These are phyloP conservation scores for Melieria picta DNA, from an alignment of 2,888 invertebrate species.

Conservation along the genomic window DNA sequence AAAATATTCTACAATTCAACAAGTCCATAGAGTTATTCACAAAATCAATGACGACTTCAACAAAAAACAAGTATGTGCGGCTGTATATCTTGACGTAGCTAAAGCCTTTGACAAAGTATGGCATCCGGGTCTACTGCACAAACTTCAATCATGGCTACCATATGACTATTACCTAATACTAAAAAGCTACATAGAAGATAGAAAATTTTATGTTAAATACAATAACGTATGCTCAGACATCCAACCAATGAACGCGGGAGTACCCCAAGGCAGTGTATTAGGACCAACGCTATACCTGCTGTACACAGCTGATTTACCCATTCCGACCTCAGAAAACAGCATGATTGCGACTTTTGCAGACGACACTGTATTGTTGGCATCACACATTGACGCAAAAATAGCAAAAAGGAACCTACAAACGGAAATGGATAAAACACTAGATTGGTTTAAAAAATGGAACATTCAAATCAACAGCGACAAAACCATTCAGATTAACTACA, in stretches of 20 bases:
- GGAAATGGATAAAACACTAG: too few species aligned
- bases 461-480: too few species aligned
- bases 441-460: too few species aligned
- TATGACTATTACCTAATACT: not conserved
- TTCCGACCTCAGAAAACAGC: not conserved
- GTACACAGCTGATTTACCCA: not conserved
- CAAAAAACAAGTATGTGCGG: not conserved
- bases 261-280: not conserved
- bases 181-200: not conserved
- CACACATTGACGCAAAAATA: not conserved
- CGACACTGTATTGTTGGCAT: not conserved
- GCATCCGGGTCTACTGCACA: not conserved
- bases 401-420: not conserved
- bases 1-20: not conserved
- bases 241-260: not conserved
- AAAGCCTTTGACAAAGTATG: conserved; percentile 7
- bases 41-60: conserved; percentile 8
- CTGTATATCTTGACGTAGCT: not conserved
- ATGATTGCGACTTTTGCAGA: not conserved
- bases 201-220: not conserved
- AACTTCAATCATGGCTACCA: not conserved
- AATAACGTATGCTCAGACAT: not conserved
- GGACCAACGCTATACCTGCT: not conserved
- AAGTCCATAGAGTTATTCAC: not conserved
- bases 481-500: too few species aligned